Evolutionary conservation across 2,797 vertebrate species (phyloP).

Genomic region (Loriculus beryllinus): DNA sequence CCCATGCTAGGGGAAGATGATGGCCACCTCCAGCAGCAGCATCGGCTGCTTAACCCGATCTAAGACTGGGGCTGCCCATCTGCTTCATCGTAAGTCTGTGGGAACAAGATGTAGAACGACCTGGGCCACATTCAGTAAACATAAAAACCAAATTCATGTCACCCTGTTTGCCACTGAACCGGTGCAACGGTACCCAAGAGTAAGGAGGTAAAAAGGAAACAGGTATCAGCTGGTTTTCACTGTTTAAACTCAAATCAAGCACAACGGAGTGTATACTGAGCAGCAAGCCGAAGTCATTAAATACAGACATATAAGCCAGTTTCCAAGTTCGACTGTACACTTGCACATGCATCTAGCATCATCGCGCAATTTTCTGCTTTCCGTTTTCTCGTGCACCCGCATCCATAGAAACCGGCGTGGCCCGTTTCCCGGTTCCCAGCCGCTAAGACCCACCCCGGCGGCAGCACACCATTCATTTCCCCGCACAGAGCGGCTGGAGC

Average conservation of each 20-base stretch:
- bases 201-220: background rate
- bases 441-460: background rate
- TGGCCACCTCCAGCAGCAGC: background rate
- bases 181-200: accelerated
- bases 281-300: background rate
- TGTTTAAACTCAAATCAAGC: background rate
- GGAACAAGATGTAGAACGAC: background rate
- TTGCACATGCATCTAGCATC: background rate
- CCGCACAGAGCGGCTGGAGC: background rate
- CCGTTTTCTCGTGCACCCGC: accelerated
- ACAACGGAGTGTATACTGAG: background rate
- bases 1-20: accelerated
- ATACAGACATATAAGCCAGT: background rate
- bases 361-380: background rate
- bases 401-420: background rate
- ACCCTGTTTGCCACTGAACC: background rate
- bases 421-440: background rate
- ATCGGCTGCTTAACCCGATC: accelerated
- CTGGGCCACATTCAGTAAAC: accelerated
- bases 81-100: accelerated
- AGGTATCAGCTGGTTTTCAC: background rate
- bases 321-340: background rate
- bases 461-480: background rate
- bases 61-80: background rate
- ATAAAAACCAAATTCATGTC: background rate